Conservation (phyloP, 2,113 vertebrate species). For the Murina feae region DNA sequence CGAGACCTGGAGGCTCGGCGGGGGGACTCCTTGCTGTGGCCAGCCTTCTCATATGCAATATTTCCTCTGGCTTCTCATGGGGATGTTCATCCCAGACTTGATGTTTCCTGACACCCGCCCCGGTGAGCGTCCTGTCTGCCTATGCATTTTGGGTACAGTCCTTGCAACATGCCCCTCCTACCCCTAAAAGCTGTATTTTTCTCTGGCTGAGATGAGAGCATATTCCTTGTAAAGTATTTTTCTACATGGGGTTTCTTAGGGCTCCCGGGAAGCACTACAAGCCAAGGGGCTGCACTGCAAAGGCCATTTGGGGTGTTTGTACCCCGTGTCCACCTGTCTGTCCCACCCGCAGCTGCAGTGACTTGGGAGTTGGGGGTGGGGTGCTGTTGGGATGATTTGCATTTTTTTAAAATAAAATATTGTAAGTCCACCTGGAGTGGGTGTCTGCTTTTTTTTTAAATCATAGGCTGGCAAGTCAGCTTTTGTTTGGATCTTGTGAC, state of each 20-base stretch:
- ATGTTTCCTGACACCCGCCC: conserved; percentile 78
- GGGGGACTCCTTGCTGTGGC: not conserved
- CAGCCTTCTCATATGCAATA: conserved; percentile 86
- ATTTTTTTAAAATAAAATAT: conserved; percentile 81
- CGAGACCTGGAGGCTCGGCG: not conserved
- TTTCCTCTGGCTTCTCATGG: conserved; percentile 75
- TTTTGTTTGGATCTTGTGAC: not conserved
- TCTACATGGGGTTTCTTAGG: conserved; percentile 89
- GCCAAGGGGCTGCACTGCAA: conserved; percentile 77
- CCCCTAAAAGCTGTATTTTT: conserved; percentile 91
- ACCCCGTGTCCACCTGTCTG: conserved; percentile 78
- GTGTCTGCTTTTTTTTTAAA: not conserved
- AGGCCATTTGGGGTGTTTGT: conserved; percentile 81
- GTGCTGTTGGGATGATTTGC: conserved; percentile 45
- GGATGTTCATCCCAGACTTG: conserved; percentile 80
- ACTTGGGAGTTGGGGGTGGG: conserved; percentile 38
- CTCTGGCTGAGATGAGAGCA: conserved; percentile 91
- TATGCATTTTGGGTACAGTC: conserved; percentile 87
- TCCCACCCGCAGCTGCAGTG: conserved; percentile 79
- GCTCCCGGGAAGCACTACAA: conserved; percentile 85
- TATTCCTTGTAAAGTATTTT: conserved; percentile 99
- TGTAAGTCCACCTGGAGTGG: conserved; percentile 35
- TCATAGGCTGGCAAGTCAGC: not conserved
- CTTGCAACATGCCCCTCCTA: conserved; percentile 67
- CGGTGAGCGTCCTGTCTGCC: conserved; percentile 81